Base-by-base conservation (phyloP, 2,888 invertebrate species). In the Electrophaes corylata region DNA sequence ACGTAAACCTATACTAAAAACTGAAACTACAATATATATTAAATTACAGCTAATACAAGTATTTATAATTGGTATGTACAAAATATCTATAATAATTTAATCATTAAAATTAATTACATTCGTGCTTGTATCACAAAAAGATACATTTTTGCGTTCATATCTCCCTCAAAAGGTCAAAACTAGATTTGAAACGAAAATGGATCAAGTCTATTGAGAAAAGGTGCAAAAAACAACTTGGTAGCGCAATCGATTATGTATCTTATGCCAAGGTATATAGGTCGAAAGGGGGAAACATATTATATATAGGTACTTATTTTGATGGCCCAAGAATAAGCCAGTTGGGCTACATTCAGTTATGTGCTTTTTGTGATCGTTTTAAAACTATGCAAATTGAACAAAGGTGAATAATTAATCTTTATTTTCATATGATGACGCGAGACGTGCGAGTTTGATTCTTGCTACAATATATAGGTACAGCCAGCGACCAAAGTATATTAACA, bases 91-190 rank as follows among this genome's bases (percentile, higher is more conserved):
- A 14, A 5, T n/a, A n/a, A n/a, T n/a, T 20, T 14, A 16, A 19
- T 40, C 39, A 19, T 40, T 35, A 39, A 35, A 20, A 8, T 10
- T 33, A 45, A 31, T 33, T 33, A 45, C 45, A 45, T n/a, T 16
- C 18, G 3, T 16, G 11, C 49, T 45, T 26, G 45, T 26, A 39
- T 23, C 23, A 31, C 31, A 48, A 53, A 44, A 48, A 44, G 26
- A 19, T 23, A 18, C 2, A 20, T 11, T 51, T 57, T 40, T 59
- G 65, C 59, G 47, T 44, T 61, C 49, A 58, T 62, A 57, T 67
- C 62, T 59, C 57, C 68, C 67, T 56, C n/a, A n/a, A 68, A 72
- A 76, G 75, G 75, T 78, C 76, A 75, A 70, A 61, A 48, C 70
- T 76, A 72, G 70, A 71, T 62, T 70, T 63, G 66, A 59, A 59